phyloP scores from a whole-genome alignment of 2,888 invertebrate genomes.

The Pandemis corylana region DNA sequence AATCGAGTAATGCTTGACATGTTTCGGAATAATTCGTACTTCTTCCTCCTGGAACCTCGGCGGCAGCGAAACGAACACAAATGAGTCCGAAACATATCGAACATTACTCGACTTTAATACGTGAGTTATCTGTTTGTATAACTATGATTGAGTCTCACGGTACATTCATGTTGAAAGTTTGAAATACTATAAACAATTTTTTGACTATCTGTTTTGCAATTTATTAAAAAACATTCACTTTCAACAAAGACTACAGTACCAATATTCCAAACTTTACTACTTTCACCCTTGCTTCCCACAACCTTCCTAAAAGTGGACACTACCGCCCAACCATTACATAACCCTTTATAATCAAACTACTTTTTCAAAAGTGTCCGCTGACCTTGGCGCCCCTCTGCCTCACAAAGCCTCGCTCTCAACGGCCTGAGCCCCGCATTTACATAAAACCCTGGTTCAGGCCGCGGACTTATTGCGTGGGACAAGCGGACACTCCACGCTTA shows the following conservation, averaged over 20 bases:
- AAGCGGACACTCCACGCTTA: conserved; percentile 14
- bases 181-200: too few relatives aligned
- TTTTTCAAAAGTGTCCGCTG: conserved; percentile 22
- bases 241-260: not conserved
- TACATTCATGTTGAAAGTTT: too few relatives aligned
- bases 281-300: not conserved
- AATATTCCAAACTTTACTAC: not conserved
- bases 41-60: too few relatives aligned
- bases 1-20: too few relatives aligned
- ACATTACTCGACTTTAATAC: too few relatives aligned
- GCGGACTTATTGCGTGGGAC: conserved; percentile 18
- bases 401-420: conserved; percentile 34
- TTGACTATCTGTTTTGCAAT: too few relatives aligned
- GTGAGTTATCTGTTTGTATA: too few relatives aligned
- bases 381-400: conserved; percentile 21
- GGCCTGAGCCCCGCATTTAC: conserved; percentile 27
- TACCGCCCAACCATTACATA: not conserved
- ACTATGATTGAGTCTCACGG: too few relatives aligned
- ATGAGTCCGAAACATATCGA: too few relatives aligned
- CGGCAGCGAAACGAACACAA: too few relatives aligned
- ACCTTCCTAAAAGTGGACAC: not conserved
- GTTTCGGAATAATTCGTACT: too few relatives aligned
- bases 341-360: not conserved
- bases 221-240: too few relatives aligned
- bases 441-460: conserved; percentile 29